Evolutionary conservation across 2,113 vertebrate genomes (phyloP).

Genomic region (Engystomops pustulosus): DNA sequence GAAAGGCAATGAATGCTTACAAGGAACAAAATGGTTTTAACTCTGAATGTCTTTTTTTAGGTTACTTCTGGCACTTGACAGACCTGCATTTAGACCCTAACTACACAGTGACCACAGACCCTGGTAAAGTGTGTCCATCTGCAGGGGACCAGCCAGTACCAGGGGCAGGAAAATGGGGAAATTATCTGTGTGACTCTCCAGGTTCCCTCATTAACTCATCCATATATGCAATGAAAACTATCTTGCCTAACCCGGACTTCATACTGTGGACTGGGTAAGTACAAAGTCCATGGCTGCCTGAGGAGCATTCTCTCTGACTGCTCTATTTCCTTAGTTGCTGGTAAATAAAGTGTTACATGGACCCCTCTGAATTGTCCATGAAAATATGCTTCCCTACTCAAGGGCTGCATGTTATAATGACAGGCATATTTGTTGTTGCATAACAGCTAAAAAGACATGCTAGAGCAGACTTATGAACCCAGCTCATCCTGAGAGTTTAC

Average conservation of each 20-base stretch:
- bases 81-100: constrained; percentile 88
- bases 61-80: constrained; percentile 90
- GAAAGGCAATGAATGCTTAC: background rate
- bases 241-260: constrained; percentile 84
- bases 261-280: constrained; percentile 94
- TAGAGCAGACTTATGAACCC: no score
- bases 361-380: no score
- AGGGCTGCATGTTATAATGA: no score
- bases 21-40: background rate
- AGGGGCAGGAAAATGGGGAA: constrained; percentile 81
- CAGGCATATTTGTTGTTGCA: no score
- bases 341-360: no score
- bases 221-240: constrained; percentile 79
- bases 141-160: constrained; percentile 72
- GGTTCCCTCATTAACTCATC: constrained; percentile 84
- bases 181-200: constrained; percentile 88
- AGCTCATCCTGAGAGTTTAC: no score
- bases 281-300: background rate
- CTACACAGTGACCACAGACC: constrained; percentile 71
- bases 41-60: constrained; percentile 64
- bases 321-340: background rate
- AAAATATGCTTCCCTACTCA: no score
- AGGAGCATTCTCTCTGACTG: background rate
- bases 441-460: no score
- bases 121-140: constrained; percentile 79